phyloP scores from a whole-genome alignment of 2,797 vertebrate species.

The Anabacerthia variegaticeps region DNA sequence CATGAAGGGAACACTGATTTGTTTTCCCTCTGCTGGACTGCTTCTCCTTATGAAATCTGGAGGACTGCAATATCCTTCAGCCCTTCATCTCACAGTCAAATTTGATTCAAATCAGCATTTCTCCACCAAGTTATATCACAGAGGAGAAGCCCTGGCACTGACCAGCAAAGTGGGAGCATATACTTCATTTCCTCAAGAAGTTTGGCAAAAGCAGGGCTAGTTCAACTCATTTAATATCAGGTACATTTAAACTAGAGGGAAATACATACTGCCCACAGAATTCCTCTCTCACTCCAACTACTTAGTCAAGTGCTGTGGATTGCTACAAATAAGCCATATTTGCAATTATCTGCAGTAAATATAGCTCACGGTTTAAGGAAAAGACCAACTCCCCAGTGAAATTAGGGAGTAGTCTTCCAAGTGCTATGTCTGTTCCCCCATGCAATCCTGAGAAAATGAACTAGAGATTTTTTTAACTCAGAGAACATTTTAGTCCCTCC shows the following conservation, averaged over 20 bases:
- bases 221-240: neutral
- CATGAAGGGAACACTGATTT: neutral
- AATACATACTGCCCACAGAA: neutral
- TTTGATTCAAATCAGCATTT: neutral
- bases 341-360: neutral
- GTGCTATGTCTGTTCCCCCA: neutral
- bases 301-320: neutral
- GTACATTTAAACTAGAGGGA: neutral
- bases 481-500: neutral
- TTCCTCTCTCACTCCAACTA: neutral
- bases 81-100: conserved; percentile 15
- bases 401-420: neutral
- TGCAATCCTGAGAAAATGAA: neutral
- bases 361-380: neutral
- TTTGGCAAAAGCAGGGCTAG: neutral
- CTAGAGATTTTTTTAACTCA: neutral
- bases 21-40: neutral
- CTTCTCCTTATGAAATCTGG: neutral
- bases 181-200: neutral
- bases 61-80: conserved; percentile 5
- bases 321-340: neutral
- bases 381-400: neutral
- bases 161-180: neutral
- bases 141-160: neutral
- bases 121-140: neutral